These are phyloP conservation scores for Leptinotarsa lineolata DNA, from an alignment of 1,140 invertebrate genomes.

Conservation along the genomic window DNA sequence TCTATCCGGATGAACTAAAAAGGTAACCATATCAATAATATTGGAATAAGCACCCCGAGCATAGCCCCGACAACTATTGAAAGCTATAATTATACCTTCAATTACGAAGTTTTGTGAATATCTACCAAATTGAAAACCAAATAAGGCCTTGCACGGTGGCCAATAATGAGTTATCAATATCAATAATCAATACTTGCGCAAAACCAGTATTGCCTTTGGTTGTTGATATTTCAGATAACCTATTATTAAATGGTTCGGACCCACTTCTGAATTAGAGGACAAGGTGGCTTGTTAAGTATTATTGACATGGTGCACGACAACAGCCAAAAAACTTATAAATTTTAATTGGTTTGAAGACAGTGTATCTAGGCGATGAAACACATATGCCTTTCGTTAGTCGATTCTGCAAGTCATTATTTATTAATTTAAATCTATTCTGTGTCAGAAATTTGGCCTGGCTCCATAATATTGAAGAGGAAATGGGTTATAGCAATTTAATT, in stretches of 20 bases:
- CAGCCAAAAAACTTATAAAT: background rate
- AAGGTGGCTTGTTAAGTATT: background rate
- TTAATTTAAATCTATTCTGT: background rate
- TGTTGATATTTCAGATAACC: background rate
- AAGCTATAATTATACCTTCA: background rate
- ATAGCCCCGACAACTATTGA: too few relatives aligned
- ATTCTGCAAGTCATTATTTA: background rate
- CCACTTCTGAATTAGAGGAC: background rate
- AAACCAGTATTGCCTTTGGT: background rate
- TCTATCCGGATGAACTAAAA: too few relatives aligned
- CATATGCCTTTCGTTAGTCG: background rate
- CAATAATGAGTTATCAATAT: slow-evolving; percentile 17
- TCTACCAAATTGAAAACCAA: background rate
- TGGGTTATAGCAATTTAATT: too few relatives aligned
- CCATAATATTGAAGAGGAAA: too few relatives aligned
- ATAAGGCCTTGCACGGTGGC: background rate
- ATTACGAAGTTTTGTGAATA: slow-evolving; percentile 5
- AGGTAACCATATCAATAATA: too few relatives aligned
- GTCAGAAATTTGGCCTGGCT: too few relatives aligned
- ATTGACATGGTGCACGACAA: background rate
- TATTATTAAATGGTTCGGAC: slow-evolving; percentile 3
- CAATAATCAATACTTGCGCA: slow-evolving; percentile 12
- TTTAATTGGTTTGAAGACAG: background rate
- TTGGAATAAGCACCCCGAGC: too few relatives aligned
- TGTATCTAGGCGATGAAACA: background rate